Evolutionary conservation across 1,140 invertebrate species (phyloP).

Genomic region (Drosophila obscura): DNA sequence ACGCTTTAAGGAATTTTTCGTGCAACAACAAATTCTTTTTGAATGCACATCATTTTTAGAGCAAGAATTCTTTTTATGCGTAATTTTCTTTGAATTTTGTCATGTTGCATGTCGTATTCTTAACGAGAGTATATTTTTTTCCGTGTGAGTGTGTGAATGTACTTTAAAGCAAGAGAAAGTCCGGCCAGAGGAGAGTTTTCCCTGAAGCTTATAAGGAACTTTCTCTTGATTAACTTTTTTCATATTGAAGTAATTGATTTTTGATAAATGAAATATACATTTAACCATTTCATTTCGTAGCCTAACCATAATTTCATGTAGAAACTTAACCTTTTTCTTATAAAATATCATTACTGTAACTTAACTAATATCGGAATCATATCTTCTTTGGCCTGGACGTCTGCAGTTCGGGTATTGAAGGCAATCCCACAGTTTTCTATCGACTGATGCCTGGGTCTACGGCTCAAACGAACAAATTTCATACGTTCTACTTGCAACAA

Average conservation of each 20-base stretch:
- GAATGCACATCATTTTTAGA: conserved; percentile 29
- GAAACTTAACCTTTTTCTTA: conserved; percentile 18
- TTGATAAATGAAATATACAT: conserved; percentile 41
- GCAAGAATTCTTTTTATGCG: conserved; percentile 33
- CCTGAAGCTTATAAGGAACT: not conserved
- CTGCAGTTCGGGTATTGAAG: conserved; percentile 95
- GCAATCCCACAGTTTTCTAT: conserved; percentile 97
- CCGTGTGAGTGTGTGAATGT: conserved; percentile 33
- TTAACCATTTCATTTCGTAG: conserved; percentile 51
- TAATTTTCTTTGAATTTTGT: conserved; percentile 66
- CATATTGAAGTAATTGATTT: conserved; percentile 51
- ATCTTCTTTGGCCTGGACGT: conserved; percentile 23
- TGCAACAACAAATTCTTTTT: conserved; percentile 20
- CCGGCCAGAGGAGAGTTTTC: conserved; percentile 1
- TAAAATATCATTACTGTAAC: not conserved
- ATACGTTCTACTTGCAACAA: conserved; percentile 97
- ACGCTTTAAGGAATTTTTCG: conserved; percentile 39
- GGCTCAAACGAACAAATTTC: conserved; percentile 97
- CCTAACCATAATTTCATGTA: conserved; percentile 59
- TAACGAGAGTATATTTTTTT: conserved; percentile 16
- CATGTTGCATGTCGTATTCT: conserved; percentile 52
- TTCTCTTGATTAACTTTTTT: conserved; percentile 28
- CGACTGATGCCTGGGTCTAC: conserved; percentile 96
- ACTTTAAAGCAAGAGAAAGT: conserved; percentile 18
- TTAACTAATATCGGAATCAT: conserved; percentile 43